phyloP scores from a whole-genome alignment of 2,888 invertebrate species.

The Tipula lateralis region DNA sequence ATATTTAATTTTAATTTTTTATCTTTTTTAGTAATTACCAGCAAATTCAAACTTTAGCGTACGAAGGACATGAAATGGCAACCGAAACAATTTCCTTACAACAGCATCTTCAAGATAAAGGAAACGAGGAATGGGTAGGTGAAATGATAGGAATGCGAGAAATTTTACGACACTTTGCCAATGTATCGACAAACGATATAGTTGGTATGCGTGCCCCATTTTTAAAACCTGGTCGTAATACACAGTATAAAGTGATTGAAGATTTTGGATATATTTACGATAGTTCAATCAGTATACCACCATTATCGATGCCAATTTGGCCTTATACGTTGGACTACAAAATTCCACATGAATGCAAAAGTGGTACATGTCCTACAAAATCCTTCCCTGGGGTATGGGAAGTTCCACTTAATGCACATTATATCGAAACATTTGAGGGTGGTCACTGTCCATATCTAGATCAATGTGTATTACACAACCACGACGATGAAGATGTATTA shows the following conservation, averaged over 20 bases:
- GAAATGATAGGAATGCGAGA: slow-evolving; percentile 94
- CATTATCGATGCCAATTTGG: slow-evolving; percentile 77
- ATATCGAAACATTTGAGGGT: slow-evolving; percentile 81
- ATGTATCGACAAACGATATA: slow-evolving; percentile 73
- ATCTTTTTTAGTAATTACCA: slow-evolving; percentile 77
- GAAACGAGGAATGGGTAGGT: slow-evolving; percentile 88
- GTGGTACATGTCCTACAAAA: slow-evolving; percentile 85
- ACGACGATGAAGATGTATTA: slow-evolving; percentile 70
- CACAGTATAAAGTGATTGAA: slow-evolving; percentile 87
- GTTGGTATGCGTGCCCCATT: slow-evolving; percentile 86
- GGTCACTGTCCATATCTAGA: slow-evolving; percentile 90
- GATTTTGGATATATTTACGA: slow-evolving; percentile 92
- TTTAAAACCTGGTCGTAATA: slow-evolving; percentile 86
- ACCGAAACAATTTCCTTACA: slow-evolving; percentile 64
- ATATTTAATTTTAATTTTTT: slow-evolving; percentile 30
- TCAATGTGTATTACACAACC: slow-evolving; percentile 86
- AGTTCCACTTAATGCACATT: slow-evolving; percentile 84
- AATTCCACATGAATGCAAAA: slow-evolving; percentile 88
- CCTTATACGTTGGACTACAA: slow-evolving; percentile 92
- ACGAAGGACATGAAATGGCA: slow-evolving; percentile 79
- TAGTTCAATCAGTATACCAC: slow-evolving; percentile 84
- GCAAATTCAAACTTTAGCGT: slow-evolving; percentile 83
- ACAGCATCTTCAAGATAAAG: slow-evolving; percentile 80
- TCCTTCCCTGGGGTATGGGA: slow-evolving; percentile 94
- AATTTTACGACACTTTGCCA: slow-evolving; percentile 75